Percentiles rank a stretch among this genome's conserved stretches.
phyloP scores from a whole-genome alignment of 2,888 invertebrate species.

The Dasysyrphus albostriatus region DNA sequence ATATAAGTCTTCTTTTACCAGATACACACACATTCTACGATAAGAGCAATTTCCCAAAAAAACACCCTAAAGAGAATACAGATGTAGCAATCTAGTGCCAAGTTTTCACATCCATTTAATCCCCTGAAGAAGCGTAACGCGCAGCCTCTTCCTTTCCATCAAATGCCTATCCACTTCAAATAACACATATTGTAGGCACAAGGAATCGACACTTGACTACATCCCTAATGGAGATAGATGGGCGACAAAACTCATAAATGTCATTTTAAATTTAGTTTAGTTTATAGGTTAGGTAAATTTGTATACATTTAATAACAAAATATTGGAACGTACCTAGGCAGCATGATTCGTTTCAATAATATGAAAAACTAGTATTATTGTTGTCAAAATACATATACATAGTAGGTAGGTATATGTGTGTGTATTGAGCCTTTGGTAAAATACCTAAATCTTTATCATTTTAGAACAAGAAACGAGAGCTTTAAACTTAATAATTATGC shows the following conservation, averaged over 20 bases:
- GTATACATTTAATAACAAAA: no score
- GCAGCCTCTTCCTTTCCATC: conserved; percentile 8
- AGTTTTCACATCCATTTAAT: conserved; percentile 8
- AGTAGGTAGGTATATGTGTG: no score
- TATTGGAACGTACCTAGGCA: neutral
- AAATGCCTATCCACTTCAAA: neutral
- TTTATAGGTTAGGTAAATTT: no score
- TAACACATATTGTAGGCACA: neutral
- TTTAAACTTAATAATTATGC: no score
- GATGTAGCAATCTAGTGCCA: neutral
- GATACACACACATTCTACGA: neutral
- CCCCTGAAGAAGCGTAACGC: conserved; percentile 11
- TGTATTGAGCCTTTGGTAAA: no score
- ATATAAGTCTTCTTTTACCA: neutral
- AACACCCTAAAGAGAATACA: neutral
- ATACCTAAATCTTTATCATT: neutral
- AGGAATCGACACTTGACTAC: neutral
- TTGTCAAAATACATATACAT: neutral
- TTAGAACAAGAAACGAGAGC: no score
- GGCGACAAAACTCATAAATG: neutral
- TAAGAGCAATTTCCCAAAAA: neutral
- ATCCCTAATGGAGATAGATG: neutral
- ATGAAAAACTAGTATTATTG: neutral
- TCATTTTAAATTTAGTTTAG: neutral
- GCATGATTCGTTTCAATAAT: neutral